Evolutionary conservation across 2,113 vertebrate species (phyloP).

Genomic region (Passer montanus): DNA sequence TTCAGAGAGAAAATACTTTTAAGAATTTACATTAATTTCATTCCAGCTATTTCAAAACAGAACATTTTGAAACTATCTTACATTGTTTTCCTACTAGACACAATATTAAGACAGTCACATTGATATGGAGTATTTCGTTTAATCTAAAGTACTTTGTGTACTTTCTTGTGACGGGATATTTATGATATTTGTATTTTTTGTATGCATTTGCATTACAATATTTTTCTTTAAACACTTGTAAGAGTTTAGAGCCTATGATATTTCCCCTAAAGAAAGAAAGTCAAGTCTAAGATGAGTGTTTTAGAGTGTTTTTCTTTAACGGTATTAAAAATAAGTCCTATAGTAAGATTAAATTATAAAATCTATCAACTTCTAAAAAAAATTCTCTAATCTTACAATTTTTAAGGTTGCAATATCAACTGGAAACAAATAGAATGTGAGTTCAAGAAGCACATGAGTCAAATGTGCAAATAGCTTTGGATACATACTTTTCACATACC

Average conservation of each 20-base stretch:
- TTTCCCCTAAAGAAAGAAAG: background rate
- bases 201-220: background rate
- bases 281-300: background rate
- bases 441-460: background rate
- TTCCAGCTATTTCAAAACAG: background rate
- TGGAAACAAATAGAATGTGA: background rate
- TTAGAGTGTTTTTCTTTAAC: background rate
- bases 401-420: background rate
- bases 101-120: background rate
- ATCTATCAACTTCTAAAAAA: background rate
- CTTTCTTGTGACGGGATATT: background rate
- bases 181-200: background rate
- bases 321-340: background rate
- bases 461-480: background rate
- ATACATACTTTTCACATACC: background rate
- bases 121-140: background rate
- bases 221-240: background rate
- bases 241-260: background rate
- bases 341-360: background rate
- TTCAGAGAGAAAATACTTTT: background rate
- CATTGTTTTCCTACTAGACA: background rate
- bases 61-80: background rate
- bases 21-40: background rate
- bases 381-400: background rate
- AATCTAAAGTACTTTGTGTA: background rate